A percentile compares a stretch with the other conserved stretches of the same genome.
Evolutionary conservation across 2,888 invertebrate genomes (phyloP).

Genomic region (Laothoe populi): DNA sequence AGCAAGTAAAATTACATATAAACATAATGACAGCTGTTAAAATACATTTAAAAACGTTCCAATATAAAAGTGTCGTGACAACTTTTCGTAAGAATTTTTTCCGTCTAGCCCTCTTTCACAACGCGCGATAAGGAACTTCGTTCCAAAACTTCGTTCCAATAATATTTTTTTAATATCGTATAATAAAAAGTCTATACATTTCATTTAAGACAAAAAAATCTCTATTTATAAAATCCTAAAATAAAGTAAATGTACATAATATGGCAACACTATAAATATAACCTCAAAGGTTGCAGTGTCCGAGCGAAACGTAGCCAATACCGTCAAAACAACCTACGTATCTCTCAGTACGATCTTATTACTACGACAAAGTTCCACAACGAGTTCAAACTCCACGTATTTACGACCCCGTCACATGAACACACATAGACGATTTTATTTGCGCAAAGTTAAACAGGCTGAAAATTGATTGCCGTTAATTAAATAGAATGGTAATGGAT

Average conservation of each 20-base stretch:
- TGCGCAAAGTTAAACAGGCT: conserved; percentile 41
- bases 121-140: too few species aligned
- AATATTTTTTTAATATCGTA: too few species aligned
- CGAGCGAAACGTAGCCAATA: conserved; percentile 66
- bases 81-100: too few species aligned
- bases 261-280: conserved; percentile 68
- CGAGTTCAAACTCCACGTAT: conserved; percentile 42
- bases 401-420: conserved; percentile 58
- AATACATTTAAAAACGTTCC: too few species aligned
- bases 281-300: conserved; percentile 77
- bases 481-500: conserved; percentile 38
- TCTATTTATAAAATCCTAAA: too few species aligned
- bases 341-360: conserved; percentile 45
- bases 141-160: too few species aligned
- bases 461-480: conserved; percentile 46
- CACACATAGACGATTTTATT: conserved; percentile 53
- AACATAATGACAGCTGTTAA: too few species aligned
- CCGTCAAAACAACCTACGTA: conserved; percentile 61
- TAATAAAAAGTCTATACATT: too few species aligned
- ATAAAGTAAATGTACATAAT: conserved; percentile 6
- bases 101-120: too few species aligned
- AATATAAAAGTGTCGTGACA: too few species aligned
- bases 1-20: too few species aligned
- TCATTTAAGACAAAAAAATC: too few species aligned
- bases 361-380: conserved; percentile 57